Conservation (phyloP, 2,888 invertebrate genomes). For the Fragum whitleyi region DNA sequence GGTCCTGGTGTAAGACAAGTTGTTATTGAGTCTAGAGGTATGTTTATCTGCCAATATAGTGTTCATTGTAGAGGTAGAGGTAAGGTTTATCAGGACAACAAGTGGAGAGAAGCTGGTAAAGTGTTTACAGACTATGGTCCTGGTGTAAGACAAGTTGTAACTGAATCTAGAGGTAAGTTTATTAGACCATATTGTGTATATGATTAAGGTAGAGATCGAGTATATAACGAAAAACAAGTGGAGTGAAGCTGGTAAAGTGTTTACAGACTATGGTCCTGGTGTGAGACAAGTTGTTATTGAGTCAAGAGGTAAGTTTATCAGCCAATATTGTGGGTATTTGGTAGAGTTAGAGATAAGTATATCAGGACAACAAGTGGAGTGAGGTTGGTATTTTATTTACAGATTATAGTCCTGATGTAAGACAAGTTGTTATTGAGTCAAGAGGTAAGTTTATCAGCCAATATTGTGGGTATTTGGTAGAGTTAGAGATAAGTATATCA, state of each 20-base stretch:
- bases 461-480: too few relatives aligned
- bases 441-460: slow-evolving; percentile 72
- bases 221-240: slow-evolving; percentile 73
- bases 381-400: slow-evolving; percentile 67
- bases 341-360: slow-evolving; percentile 70
- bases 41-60: too few relatives aligned
- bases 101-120: slow-evolving; percentile 67
- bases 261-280: slow-evolving; percentile 73
- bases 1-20: slow-evolving; percentile 74
- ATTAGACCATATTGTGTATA: too few relatives aligned
- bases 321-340: too few relatives aligned
- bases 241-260: slow-evolving; percentile 64
- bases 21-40: slow-evolving; percentile 70
- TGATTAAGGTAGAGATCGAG: slow-evolving; percentile 68
- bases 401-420: slow-evolving; percentile 73
- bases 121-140: slow-evolving; percentile 72
- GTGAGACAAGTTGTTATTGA: slow-evolving; percentile 69
- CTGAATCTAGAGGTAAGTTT: slow-evolving; percentile 71
- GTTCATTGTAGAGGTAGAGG: too few relatives aligned
- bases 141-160: slow-evolving; percentile 70
- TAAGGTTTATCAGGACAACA: slow-evolving; percentile 66
- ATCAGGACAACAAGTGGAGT: slow-evolving; percentile 70
- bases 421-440: slow-evolving; percentile 68
- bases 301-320: slow-evolving; percentile 71
- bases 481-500: slow-evolving; percentile 71